A percentile compares a stretch with the other conserved stretches of the same genome.
Conservation (phyloP, 2,797 vertebrate genomes). For the Pseudomugil gertrudae region DNA sequence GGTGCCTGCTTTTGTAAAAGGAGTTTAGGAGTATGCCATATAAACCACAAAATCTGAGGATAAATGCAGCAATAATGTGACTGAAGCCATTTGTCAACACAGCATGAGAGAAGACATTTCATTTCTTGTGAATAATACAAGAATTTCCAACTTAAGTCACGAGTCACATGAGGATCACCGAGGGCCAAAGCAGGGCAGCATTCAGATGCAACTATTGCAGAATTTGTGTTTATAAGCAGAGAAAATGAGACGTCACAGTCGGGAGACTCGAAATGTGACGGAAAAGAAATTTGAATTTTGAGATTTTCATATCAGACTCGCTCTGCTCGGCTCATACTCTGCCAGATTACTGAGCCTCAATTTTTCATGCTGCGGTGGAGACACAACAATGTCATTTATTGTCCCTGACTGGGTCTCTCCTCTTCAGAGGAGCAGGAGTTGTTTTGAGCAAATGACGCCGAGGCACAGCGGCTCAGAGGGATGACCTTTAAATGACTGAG, state of each 20-base stretch:
- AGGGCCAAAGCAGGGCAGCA: background rate
- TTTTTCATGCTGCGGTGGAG: conserved; percentile 43
- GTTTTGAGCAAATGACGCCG: conserved; percentile 46
- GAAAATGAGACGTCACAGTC: conserved; percentile 25
- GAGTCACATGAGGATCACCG: background rate
- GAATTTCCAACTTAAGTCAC: background rate
- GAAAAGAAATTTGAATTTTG: conserved; percentile 36
- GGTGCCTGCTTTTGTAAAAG: conserved; percentile 15
- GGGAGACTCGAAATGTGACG: background rate
- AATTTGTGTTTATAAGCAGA: conserved; percentile 10
- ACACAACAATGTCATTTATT: conserved; percentile 68
- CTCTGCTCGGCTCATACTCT: conserved; percentile 54
- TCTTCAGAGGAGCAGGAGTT: conserved; percentile 60
- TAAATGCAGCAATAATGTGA: background rate
- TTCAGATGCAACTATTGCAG: background rate
- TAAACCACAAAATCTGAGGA: background rate
- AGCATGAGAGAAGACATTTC: background rate
- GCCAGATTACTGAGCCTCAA: conserved; percentile 57
- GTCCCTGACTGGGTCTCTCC: conserved; percentile 48
- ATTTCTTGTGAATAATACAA: background rate
- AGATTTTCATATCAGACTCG: conserved; percentile 39
- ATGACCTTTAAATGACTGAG: conserved; percentile 61
- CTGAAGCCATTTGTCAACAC: background rate
- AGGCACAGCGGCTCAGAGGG: conserved; percentile 30
- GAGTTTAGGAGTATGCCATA: background rate